A percentile compares a stretch with the other conserved stretches of the same genome.
phyloP scores from a whole-genome alignment of 2,888 invertebrate species.

The Mycalesis mineus region DNA sequence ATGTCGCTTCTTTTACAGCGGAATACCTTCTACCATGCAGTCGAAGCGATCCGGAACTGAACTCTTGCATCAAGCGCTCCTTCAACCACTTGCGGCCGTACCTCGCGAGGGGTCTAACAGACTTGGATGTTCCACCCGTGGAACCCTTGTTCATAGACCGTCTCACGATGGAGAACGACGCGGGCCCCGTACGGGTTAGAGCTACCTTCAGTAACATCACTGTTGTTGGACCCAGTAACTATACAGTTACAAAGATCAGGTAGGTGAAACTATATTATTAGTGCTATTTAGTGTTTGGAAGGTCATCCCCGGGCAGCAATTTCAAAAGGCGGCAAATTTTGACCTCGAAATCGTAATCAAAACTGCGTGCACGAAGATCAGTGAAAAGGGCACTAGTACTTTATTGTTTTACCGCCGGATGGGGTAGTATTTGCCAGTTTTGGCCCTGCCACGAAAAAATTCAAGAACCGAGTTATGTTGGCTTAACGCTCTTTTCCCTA shows the following conservation, averaged over 20 bases:
- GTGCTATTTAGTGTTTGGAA: too few relatives aligned
- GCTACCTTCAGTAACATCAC: conserved; percentile 87
- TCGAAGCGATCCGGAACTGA: conserved; percentile 81
- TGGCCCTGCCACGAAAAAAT: too few relatives aligned
- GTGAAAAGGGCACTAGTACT: too few relatives aligned
- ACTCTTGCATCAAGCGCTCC: conserved; percentile 82
- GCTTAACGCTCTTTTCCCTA: too few relatives aligned
- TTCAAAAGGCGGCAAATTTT: too few relatives aligned
- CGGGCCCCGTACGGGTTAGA: conserved; percentile 85
- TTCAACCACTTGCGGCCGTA: conserved; percentile 87
- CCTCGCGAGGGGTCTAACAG: conserved; percentile 82
- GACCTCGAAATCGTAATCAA: too few relatives aligned
- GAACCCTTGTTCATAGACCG: conserved; percentile 85
- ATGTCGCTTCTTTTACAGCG: conserved; percentile 71
- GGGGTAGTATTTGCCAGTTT: too few relatives aligned
- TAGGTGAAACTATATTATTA: conserved; percentile 36
- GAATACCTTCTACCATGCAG: conserved; percentile 85
- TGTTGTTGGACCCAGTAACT: conserved; percentile 86
- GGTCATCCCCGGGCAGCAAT: too few relatives aligned
- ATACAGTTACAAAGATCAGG: conserved; percentile 83
- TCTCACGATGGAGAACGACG: conserved; percentile 87
- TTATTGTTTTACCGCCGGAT: too few relatives aligned
- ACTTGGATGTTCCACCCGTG: conserved; percentile 85
- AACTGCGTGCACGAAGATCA: too few relatives aligned
- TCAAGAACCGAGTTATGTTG: too few relatives aligned